These are phyloP conservation scores for Hippocampus guttulatus DNA, from an alignment of 2,113 vertebrate genomes.

Conservation along the genomic window DNA sequence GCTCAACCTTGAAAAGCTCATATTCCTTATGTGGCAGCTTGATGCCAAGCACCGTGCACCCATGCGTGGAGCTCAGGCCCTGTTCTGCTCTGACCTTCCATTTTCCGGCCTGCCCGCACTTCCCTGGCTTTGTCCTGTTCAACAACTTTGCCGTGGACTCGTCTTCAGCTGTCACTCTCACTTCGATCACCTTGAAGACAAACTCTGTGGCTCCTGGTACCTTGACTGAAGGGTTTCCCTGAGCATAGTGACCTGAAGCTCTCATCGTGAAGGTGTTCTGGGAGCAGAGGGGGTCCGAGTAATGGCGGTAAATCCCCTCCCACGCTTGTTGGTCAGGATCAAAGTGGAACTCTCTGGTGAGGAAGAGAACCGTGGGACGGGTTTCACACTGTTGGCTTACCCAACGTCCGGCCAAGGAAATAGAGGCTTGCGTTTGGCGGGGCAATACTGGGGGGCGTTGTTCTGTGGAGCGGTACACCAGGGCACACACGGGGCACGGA, in stretches of 20 bases:
- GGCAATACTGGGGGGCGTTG: constrained; percentile 78
- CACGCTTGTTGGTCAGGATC: constrained; percentile 70
- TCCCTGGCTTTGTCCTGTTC: constrained; percentile 71
- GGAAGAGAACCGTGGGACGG: constrained; percentile 82
- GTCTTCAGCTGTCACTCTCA: constrained; percentile 75
- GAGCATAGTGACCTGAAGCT: constrained; percentile 76
- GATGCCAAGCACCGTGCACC: constrained; percentile 81
- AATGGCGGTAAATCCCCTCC: constrained; percentile 84
- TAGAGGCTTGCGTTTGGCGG: constrained; percentile 13
- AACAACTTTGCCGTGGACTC: constrained; percentile 68
- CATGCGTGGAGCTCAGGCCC: constrained; percentile 79
- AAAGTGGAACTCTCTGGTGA: constrained; percentile 82
- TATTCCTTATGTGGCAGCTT: constrained; percentile 86
- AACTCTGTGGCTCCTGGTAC: constrained; percentile 77
- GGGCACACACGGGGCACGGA: constrained; percentile 79
- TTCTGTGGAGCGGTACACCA: constrained; percentile 76
- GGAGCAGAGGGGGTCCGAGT: constrained; percentile 79
- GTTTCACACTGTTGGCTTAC: constrained; percentile 81
- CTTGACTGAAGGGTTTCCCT: constrained; percentile 70
- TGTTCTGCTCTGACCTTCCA: constrained; percentile 79
- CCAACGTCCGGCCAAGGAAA: constrained; percentile 78
- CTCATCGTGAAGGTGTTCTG: constrained; percentile 81
- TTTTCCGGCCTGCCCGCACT: constrained; percentile 70
- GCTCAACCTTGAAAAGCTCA: constrained; percentile 82
- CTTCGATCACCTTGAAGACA: constrained; percentile 78